A percentile compares a stretch with the other conserved stretches of the same genome.
phyloP scores from a whole-genome alignment of 2,113 vertebrate genomes.

The Ursus arctos region DNA sequence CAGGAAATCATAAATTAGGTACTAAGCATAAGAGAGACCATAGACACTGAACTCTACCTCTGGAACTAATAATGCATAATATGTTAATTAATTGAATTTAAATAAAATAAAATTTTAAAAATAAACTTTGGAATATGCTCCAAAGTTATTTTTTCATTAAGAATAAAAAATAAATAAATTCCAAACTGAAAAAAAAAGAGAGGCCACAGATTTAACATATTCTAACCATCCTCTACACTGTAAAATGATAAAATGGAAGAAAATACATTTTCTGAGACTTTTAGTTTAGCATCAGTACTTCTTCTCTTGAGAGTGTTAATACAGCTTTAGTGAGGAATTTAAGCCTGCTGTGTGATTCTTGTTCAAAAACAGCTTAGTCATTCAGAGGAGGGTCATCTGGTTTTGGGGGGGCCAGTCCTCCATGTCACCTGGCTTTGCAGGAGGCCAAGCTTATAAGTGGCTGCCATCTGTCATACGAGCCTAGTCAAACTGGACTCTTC shows the following conservation, averaged over 20 bases:
- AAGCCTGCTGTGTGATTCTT: not conserved
- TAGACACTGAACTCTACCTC: not conserved
- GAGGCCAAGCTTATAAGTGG: not conserved
- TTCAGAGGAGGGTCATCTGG: not conserved
- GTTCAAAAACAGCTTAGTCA: not conserved
- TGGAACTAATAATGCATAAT: not conserved
- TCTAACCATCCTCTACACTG: not conserved
- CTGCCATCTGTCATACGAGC: not conserved
- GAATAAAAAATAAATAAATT: not conserved
- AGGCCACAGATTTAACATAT: not conserved
- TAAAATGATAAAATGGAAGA: slow-evolving; percentile 2
- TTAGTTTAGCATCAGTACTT: not conserved
- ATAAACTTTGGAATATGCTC: not conserved
- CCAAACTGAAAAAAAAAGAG: not conserved
- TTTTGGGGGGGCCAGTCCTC: not conserved
- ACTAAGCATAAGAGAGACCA: not conserved
- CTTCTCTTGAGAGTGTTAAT: not conserved
- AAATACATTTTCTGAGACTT: not conserved
- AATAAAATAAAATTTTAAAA: not conserved
- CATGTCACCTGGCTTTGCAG: not conserved
- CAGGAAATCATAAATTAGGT: not conserved
- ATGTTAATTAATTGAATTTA: not conserved
- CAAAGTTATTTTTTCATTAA: not conserved
- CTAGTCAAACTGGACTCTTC: not conserved
- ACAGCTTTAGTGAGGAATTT: not conserved